Base-by-base conservation (phyloP, 2,797 vertebrate species). In the Clarias platycephalus region DNA sequence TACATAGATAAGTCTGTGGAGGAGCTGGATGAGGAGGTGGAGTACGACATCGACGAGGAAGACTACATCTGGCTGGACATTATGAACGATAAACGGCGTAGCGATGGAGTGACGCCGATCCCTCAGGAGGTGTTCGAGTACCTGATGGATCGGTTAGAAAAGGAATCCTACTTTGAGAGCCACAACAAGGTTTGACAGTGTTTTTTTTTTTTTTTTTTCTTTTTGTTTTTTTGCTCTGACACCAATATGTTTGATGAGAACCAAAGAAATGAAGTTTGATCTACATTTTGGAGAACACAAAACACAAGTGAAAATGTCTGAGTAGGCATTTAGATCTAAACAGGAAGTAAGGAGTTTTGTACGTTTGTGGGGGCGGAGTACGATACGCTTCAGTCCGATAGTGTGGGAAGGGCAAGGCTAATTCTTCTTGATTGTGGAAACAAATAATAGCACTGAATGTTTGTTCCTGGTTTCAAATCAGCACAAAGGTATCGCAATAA, bases 11-110 rank as follows among this genome's bases (percentile, higher is more conserved):
- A 99, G 90, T 99, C 98, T 0, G 96, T 97, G 2, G 98, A 99
- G 88, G 98, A 99, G 92, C 94, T 99, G 91, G 98, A 99, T 20
- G 98, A 99, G 88, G 98, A 99, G 89, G 98, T 99, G 6, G 98
- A 99, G 91, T 99, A 99, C 0, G 98, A 99, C 91, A 99, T 99
- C 83, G 98, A 99, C 0, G 98, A 99, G 90, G 98, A 99, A 89
- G 98, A 99, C 91, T 99, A 98, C 90, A 99, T 99, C 92, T 99
- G 98, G 98, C 95, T 99, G 70, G 97, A 98, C 92, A 98, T 99
- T 91, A 99, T 99, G 98, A 99, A 99, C 0, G 97, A 99, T 92
- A 96, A 97, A 67, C 95, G 98, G 84, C 97, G 97, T 90, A 96
- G 95, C 0, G 98, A 99, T 49, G 96, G 97, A 0, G 97, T 99